Evolutionary conservation across 2,888 invertebrate genomes (phyloP), one percentile per base, ranked within the genome.

Genomic region (Myopa tessellatipennis): DNA sequence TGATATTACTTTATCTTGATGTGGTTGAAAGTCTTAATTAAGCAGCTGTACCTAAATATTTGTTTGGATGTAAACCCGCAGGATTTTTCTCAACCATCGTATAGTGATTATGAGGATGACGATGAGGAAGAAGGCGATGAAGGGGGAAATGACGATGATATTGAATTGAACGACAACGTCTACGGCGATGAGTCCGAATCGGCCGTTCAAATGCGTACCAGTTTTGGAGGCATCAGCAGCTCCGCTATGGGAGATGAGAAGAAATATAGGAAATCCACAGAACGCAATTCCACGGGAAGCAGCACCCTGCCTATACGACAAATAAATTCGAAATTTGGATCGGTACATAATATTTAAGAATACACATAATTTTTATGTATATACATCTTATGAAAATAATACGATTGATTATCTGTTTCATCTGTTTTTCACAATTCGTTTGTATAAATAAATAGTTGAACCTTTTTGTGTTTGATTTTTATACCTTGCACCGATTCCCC

Each of bases 51-150:
- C 14, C 14, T 68, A 50, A 65, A 50, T 55, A 40, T 60, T 60
- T 75, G 26, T 69, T 75, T 69, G 69, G 36, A 38, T 67, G 58
- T 60, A 60, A 69, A 75, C 75, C 60, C 69, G 40, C 68, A 75
- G 75, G 75, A 75, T 40, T 45, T 69, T 18, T 68, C 75, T 58
- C 75, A 75, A 69, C 69, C 55, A 26, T 75, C 75, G 34, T 75
- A 75, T 60, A 75, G 75, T 34, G 69, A 75, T 69, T 61, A 74
- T 18, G 73, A 73, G 10, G 73, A 78, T 74, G 74, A 78, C 16
- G 45, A 77, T 71, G 79, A 78, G 65, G 67, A 79, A 55, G 78
- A 70, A 40, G 90, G 89, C 82, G 90, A 83, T 68, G 82, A 82
- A 65, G 78, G 80, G 58, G 79, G 79, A 26, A 78, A 77, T 52